These are phyloP conservation scores for Lycia hirtaria DNA, from an alignment of 2,888 invertebrate genomes.

Conservation along the genomic window DNA sequence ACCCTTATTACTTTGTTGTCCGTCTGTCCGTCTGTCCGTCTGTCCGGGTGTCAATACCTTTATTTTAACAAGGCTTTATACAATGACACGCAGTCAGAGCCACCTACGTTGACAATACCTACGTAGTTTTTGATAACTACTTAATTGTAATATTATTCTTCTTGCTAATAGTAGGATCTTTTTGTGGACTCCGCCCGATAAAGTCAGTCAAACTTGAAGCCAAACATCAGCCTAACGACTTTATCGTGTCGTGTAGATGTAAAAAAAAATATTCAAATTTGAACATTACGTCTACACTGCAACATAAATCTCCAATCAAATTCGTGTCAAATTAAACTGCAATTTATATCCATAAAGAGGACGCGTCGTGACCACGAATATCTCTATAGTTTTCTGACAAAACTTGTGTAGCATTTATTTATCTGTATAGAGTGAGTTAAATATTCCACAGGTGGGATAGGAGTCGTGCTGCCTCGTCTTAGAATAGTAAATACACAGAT, in stretches of 20 bases:
- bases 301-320: neutral
- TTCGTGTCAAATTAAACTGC: conserved; percentile 7
- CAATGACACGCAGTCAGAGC: no score
- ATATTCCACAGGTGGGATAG: conserved; percentile 75
- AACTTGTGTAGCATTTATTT: conserved; percentile 50
- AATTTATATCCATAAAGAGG: conserved; percentile 14
- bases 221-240: no score
- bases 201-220: no score
- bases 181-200: no score
- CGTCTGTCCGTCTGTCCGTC: no score
- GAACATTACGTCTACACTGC: neutral
- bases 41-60: no score
- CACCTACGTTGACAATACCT: no score
- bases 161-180: no score
- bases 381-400: conserved; percentile 36
- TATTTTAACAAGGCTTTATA: no score
- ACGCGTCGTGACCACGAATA: conserved; percentile 38
- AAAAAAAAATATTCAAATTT: neutral
- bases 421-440: conserved; percentile 58
- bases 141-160: no score
- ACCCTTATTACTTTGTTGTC: no score
- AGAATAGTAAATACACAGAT: conserved; percentile 71
- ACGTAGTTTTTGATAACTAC: no score
- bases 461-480: conserved; percentile 67
- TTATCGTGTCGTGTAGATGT: neutral